A percentile compares a stretch with the other conserved stretches of the same genome.
Conservation (phyloP, 2,113 vertebrate genomes). For the Clarias macrocephalus region DNA sequence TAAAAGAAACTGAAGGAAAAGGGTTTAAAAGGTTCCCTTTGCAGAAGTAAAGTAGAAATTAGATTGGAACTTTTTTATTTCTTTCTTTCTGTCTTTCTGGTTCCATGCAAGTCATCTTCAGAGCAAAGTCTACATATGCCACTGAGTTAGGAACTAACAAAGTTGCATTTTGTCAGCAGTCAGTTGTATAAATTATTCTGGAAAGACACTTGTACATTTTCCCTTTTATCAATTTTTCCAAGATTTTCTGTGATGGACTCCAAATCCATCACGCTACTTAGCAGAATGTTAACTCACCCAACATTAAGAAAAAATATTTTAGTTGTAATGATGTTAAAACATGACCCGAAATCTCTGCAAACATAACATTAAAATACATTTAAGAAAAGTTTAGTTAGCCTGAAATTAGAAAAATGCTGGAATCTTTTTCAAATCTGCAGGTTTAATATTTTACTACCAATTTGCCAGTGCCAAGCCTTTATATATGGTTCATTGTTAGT, state of each 20-base stretch:
- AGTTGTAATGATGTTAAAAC: not conserved
- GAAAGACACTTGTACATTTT: not conserved
- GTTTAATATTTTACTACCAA: not conserved
- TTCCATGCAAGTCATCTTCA: not conserved
- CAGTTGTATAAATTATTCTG: not conserved
- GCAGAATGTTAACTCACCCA: not conserved
- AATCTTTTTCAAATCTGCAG: not conserved
- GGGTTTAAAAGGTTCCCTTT: not conserved
- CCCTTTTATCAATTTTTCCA: not conserved
- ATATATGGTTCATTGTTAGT: slow-evolving; percentile 13
- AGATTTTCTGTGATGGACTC: not conserved
- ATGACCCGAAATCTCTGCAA: not conserved
- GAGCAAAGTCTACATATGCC: not conserved
- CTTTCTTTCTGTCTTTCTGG: not conserved
- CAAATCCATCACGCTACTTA: not conserved
- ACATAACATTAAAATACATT: not conserved
- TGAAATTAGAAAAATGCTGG: not conserved
- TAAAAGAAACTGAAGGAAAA: slow-evolving; percentile 1
- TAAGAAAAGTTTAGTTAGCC: not conserved
- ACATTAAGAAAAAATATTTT: not conserved
- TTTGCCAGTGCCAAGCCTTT: slow-evolving; percentile 1
- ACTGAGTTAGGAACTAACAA: not conserved
- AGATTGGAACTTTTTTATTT: not conserved
- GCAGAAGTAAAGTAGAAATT: not conserved
- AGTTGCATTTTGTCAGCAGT: not conserved